Base-by-base conservation (phyloP, 64 coral and sea anemone species). In the Porites lutea region DNA sequence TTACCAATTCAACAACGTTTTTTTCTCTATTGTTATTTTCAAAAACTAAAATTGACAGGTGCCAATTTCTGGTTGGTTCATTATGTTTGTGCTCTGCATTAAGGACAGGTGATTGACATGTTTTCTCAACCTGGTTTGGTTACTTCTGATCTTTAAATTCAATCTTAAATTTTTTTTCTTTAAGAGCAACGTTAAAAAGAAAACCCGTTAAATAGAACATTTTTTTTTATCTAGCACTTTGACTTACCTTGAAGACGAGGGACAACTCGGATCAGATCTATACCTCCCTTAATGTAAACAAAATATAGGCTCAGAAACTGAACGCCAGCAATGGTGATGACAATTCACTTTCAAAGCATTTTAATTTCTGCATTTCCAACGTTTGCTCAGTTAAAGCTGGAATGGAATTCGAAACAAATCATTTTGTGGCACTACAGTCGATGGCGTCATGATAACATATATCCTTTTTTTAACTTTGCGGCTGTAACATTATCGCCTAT, bases 341-440 rank as follows among this genome's bases (percentile, higher is more conserved):
- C 60, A 63, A 63, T 63, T 63, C 60, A 63, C 60, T 63, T 63
- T 63, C 60, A 63, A 63, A 63, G 60, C 60, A 63, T 63, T 63
- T 63, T 2, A 63, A 63, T 63, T 63, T 63, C 60, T 63, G 60
- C 60, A 63, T 63, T 63, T 63, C 60, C 60, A 63, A 63, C 60
- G 60, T 63, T 63, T 63, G 60, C 60, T 63, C 60, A 63, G 60
- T 63, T 63, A 63, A 63, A 63, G 60, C 60, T 63, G 60, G 60
- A 63, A 63, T 63, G 60, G 60, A 63, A 63, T 63, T 63, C 0
- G 60, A 63, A 63, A 63, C 60, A 63, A 63, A 63, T 63, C 60
- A 63, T 63, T 63, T 63, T 63, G 60, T 63, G 60, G 60, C 60
- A 63, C 60, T 63, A 63, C 60, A 63, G 60, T 63, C 60, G 60